Evolutionary conservation across 2,888 invertebrate genomes (phyloP).

Genomic region (Drosophila trichaetosa): DNA sequence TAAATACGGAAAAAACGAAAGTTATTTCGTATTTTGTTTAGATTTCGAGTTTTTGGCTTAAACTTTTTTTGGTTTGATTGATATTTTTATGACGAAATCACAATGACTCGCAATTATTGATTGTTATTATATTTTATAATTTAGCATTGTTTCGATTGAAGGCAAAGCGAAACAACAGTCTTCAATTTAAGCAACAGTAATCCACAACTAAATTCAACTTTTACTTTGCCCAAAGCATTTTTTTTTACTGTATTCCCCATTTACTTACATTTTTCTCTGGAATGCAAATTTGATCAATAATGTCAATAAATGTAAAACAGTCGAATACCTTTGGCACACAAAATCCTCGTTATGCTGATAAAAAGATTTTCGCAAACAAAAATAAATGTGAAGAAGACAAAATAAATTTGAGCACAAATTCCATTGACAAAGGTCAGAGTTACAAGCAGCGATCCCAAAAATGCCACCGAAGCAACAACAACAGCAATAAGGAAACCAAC

Average conservation of each 20-base stretch:
- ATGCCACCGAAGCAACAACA: constrained; percentile 47
- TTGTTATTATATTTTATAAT: constrained; percentile 3
- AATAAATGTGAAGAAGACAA: constrained; percentile 22
- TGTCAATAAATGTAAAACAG: constrained; percentile 26
- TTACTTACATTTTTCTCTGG: background rate
- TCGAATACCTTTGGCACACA: constrained; percentile 31
- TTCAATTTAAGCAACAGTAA: background rate
- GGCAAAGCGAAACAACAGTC: background rate
- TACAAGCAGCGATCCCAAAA: constrained; percentile 52
- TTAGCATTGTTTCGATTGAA: background rate
- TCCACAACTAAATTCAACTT: background rate
- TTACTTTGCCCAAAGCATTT: background rate
- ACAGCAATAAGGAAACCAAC: constrained; percentile 28
- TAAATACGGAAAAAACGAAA: constrained; percentile 55
- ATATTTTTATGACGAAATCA: constrained; percentile 18
- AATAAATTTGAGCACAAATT: constrained; percentile 53
- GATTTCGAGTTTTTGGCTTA: constrained; percentile 8
- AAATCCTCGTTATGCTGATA: constrained; percentile 41
- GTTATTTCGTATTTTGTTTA: constrained; percentile 48
- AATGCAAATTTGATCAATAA: constrained; percentile 40
- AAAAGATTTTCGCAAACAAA: constrained; percentile 45
- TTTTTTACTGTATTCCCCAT: background rate
- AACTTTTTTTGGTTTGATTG: constrained; percentile 9
- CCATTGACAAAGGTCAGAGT: constrained; percentile 78
- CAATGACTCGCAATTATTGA: constrained; percentile 34